A percentile compares a stretch with the other conserved stretches of the same genome.
Conservation (phyloP, 2,113 vertebrate genomes). For the Colinus virginianus region DNA sequence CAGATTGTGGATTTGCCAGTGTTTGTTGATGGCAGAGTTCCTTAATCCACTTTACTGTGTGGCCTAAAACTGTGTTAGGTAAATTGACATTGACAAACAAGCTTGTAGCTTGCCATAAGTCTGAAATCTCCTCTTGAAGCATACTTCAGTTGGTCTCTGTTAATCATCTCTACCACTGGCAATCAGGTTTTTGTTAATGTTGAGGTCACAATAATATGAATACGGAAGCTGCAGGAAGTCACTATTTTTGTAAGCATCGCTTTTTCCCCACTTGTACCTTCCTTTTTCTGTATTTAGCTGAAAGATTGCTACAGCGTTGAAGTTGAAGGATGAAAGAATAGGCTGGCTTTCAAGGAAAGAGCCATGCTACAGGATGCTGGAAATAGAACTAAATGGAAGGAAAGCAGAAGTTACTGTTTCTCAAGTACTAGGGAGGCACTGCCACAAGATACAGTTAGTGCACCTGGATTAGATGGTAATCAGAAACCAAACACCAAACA, state of each 20-base stretch:
- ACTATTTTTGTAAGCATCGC: neutral
- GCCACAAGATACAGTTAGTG: neutral
- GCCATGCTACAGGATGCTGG: neutral
- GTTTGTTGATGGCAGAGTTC: conserved; percentile 36
- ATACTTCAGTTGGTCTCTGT: neutral
- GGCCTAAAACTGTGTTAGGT: conserved; percentile 21
- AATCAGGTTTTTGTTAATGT: neutral
- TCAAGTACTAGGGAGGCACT: neutral
- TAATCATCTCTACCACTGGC: neutral
- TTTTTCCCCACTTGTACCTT: neutral
- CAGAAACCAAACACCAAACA: neutral
- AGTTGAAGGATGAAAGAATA: neutral
- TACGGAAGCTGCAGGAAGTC: neutral
- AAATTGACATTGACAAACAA: conserved; percentile 31
- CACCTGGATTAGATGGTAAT: neutral
- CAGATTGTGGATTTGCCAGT: conserved; percentile 14
- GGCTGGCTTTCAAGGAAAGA: neutral
- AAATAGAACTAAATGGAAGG: neutral
- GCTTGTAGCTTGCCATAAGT: neutral
- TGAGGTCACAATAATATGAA: neutral
- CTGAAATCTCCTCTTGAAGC: neutral
- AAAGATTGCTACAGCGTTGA: neutral
- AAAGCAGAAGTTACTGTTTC: neutral
- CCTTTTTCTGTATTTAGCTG: neutral
- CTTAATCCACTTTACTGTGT: conserved; percentile 51